These are phyloP conservation scores for Intellagama lesueurii DNA, from an alignment of 2,797 vertebrate genomes.

Conservation along the genomic window DNA sequence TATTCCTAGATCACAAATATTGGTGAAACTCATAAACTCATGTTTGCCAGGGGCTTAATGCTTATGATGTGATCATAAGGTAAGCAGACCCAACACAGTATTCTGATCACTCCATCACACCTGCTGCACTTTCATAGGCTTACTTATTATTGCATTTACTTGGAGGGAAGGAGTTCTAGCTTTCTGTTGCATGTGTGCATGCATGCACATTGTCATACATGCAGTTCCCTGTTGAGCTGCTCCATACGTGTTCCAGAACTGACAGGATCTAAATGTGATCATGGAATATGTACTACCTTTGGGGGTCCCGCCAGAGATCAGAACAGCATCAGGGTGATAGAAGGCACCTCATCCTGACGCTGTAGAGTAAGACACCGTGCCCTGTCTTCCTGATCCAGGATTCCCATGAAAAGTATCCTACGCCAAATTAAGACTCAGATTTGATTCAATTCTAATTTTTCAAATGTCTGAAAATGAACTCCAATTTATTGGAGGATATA, in stretches of 20 bases:
- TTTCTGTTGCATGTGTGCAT: background rate
- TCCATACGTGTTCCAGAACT: background rate
- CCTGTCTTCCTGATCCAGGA: too few species aligned
- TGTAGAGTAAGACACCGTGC: too few species aligned
- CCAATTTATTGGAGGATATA: slow-evolving; percentile 65
- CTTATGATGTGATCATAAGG: too few species aligned
- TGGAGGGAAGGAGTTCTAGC: background rate
- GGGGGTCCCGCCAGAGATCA: too few species aligned
- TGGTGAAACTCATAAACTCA: background rate
- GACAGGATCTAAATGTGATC: background rate
- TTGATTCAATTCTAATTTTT: slow-evolving; percentile 61
- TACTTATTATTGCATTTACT: background rate
- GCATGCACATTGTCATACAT: too few species aligned
- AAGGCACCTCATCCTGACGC: too few species aligned
- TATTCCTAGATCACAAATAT: background rate
- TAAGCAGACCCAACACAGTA: too few species aligned
- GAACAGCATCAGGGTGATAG: too few species aligned
- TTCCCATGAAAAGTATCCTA: slow-evolving; percentile 59
- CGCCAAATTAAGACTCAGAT: slow-evolving; percentile 71
- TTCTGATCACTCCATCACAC: too few species aligned
- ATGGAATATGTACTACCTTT: too few species aligned
- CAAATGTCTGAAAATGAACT: slow-evolving; percentile 63
- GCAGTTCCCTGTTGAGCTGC: background rate
- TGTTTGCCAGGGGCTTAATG: background rate
- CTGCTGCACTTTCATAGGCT: background rate